A percentile compares a stretch with the other conserved stretches of the same genome.
phyloP scores from a whole-genome alignment of 2,113 vertebrate genomes.

The Limanda limanda region DNA sequence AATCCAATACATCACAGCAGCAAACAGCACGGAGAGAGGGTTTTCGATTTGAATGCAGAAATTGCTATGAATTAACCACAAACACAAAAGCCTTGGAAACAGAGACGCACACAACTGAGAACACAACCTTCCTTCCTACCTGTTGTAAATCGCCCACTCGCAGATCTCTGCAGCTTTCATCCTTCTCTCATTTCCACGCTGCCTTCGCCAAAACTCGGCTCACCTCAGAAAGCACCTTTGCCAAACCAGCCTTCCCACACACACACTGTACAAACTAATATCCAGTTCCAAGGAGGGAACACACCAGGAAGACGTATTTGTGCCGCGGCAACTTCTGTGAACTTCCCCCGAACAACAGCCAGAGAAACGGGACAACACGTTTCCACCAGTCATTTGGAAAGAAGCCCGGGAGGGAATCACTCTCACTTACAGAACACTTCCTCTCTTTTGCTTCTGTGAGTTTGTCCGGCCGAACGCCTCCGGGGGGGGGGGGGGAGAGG shows the following conservation, averaged over 20 bases:
- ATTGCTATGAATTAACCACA: slow-evolving; percentile 15
- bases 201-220: slow-evolving; percentile 23
- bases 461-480: slow-evolving; percentile 13
- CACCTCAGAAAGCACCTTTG: slow-evolving; percentile 31
- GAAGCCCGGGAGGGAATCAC: neutral
- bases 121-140: slow-evolving; percentile 13
- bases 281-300: slow-evolving; percentile 39
- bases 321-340: slow-evolving; percentile 53
- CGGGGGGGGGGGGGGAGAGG: neutral
- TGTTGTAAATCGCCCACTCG: slow-evolving; percentile 49
- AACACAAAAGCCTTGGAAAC: neutral
- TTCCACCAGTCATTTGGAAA: slow-evolving; percentile 22
- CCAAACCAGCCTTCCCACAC: slow-evolving; percentile 32
- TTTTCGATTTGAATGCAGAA: neutral
- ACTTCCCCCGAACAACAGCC: slow-evolving; percentile 39
- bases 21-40: neutral
- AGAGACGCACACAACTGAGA: neutral
- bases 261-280: slow-evolving; percentile 23
- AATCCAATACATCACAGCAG: slow-evolving; percentile 24
- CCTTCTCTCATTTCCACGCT: slow-evolving; percentile 38
- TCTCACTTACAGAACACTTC: slow-evolving; percentile 38
- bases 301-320: slow-evolving; percentile 39
- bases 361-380: slow-evolving; percentile 20
- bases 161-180: slow-evolving; percentile 21
- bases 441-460: slow-evolving; percentile 4